Base-by-base conservation (phyloP, 2,888 invertebrate genomes). In the Phasia obesa region DNA sequence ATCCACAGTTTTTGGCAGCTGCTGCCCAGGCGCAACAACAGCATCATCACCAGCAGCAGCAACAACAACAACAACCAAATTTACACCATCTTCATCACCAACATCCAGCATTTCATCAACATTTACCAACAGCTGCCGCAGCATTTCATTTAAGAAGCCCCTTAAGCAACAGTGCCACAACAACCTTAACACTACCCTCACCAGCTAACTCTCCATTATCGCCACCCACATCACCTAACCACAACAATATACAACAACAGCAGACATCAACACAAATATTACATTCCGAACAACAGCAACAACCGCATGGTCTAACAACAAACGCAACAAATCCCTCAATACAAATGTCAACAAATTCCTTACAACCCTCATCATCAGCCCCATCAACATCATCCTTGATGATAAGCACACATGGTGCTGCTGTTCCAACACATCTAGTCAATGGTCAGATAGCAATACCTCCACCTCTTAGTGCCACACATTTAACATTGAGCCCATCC, bases 1-100 rank as follows among this genome's bases (percentile, higher is more conserved):
- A 89, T 84, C 89, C 90, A 13, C 89, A 89, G 78, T 89, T 90
- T 84, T 75, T 89, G 27, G 89, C 89, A 0, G 88, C 88, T 4
- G 89, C 89, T 5, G 90, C 88, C 1, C 89, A 88, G 17, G 88
- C 86, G 60, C 89, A 88, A 49, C 87, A 88, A 23, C 88, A 88
- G 11, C 87, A 87, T 2, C 87, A 86, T 1, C 87, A 87, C 0
- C 86, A 86, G 0, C 86, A 49, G 2, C 65, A 86, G 0, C 86
- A 67, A 1, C 67, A 86, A 7, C 84, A 82, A 0, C 87, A 85
- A 0, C 86, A 87, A 0, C 86, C 85, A 2, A 84, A 85, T 2
- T 87, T 85, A 11, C 87, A 85, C 9, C 87, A 86, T 6, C 87
- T 87, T 15, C 86, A 86, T 23, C 86, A 86, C 5, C 85, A 85